phyloP scores from a whole-genome alignment of 2,113 vertebrate genomes.

The Sceloporus undulatus region DNA sequence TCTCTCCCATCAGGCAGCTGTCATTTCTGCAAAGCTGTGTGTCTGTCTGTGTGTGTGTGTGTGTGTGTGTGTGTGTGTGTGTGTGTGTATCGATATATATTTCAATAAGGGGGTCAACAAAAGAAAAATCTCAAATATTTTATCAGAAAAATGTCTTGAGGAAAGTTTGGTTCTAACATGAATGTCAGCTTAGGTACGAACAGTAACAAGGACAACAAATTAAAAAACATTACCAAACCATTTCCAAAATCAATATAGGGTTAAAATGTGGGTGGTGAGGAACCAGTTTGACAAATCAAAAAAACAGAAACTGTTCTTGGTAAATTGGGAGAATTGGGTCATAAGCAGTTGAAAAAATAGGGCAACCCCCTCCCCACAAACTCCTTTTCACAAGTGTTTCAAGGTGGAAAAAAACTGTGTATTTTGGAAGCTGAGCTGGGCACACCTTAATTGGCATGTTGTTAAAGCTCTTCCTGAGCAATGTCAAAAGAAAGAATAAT shows the following conservation, averaged over 20 bases:
- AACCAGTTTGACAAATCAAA: not conserved
- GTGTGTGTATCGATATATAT: no score
- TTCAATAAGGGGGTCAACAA: not conserved
- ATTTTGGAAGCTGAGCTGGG: conserved; percentile 13
- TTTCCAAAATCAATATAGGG: not conserved
- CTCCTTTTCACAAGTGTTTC: conserved; percentile 36
- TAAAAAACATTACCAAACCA: no score
- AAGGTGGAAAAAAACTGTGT: conserved; percentile 37
- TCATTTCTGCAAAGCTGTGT: not conserved
- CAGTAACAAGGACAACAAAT: no score
- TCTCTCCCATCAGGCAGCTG: not conserved
- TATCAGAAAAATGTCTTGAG: not conserved
- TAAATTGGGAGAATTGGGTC: conserved; percentile 31
- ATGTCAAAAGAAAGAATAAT: not conserved
- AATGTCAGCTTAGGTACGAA: not conserved
- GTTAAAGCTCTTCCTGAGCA: not conserved
- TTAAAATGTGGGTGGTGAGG: not conserved
- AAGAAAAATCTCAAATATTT: not conserved
- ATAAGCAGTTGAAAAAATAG: conserved; percentile 24
- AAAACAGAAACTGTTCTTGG: no score
- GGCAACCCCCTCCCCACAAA: not conserved
- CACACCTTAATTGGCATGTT: conserved; percentile 33
- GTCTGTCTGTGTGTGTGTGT: no score
- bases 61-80: no score
- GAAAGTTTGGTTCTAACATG: not conserved